A percentile compares a stretch with the other conserved stretches of the same genome.
phyloP scores from a whole-genome alignment of 2,113 vertebrate genomes.

The Ciconia stormi region DNA sequence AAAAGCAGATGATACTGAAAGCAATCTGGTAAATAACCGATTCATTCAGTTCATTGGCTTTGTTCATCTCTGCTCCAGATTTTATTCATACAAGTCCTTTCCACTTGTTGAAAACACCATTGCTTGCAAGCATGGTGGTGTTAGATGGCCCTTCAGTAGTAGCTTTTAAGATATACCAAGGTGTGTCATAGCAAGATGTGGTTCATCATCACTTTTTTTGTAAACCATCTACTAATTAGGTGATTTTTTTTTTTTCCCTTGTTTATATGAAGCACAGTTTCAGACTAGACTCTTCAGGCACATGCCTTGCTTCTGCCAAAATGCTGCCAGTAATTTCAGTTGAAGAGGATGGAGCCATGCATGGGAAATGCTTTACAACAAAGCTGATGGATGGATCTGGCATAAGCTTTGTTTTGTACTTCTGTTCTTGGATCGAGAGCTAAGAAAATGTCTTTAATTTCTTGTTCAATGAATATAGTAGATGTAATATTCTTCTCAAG shows the following conservation, averaged over 20 bases:
- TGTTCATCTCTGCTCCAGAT: background rate
- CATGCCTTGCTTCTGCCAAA: background rate
- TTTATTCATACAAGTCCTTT: background rate
- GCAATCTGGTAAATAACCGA: background rate
- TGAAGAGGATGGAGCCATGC: background rate
- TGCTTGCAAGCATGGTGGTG: background rate
- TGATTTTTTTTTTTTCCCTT: background rate
- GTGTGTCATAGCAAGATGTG: background rate
- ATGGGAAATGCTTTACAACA: conserved; percentile 2
- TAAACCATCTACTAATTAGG: background rate
- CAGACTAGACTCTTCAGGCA: background rate
- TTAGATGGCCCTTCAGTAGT: background rate
- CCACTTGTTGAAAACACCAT: background rate
- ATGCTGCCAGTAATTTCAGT: conserved; percentile 27
- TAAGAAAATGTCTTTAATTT: conserved; percentile 22
- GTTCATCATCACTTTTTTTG: background rate
- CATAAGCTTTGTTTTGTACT: conserved; percentile 24
- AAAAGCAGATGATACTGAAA: background rate
- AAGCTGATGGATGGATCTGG: conserved; percentile 18
- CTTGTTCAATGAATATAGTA: background rate
- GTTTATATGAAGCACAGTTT: background rate
- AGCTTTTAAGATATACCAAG: background rate
- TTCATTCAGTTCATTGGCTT: background rate
- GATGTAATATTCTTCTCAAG: background rate
- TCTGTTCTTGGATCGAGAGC: background rate